Percentiles rank a stretch among this genome's conserved stretches.
Conservation (phyloP, 2,113 vertebrate species). For the Anoura caudifer region DNA sequence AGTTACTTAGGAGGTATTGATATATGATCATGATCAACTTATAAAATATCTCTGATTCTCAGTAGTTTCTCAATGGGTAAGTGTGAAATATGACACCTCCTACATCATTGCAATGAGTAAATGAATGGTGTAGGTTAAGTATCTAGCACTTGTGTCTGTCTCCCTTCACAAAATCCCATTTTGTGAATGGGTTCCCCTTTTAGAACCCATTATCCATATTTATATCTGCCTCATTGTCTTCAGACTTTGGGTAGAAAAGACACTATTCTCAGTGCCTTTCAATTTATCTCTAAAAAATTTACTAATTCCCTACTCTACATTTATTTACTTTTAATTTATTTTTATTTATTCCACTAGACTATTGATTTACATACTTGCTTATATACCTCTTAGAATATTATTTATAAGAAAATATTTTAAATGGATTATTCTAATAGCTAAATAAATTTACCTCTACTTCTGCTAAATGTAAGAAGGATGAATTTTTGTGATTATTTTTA, state of each 20-base stretch:
- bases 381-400: neutral
- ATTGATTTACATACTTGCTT: neutral
- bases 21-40: neutral
- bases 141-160: neutral
- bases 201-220: neutral
- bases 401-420: neutral
- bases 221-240: neutral
- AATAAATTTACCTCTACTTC: neutral
- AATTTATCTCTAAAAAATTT: slow-evolving; percentile 6
- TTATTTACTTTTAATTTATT: too few species aligned
- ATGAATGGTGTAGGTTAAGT: neutral
- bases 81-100: neutral
- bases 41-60: neutral
- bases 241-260: neutral
- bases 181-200: too few species aligned
- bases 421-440: neutral
- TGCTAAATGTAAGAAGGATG: neutral
- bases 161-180: neutral
- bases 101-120: neutral
- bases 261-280: neutral
- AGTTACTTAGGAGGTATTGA: neutral
- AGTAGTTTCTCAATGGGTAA: neutral
- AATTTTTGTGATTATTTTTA: neutral
- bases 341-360: neutral
- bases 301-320: neutral